These are phyloP conservation scores for Conops quadrifasciatus DNA, from an alignment of 2,888 invertebrate genomes.

Conservation along the genomic window DNA sequence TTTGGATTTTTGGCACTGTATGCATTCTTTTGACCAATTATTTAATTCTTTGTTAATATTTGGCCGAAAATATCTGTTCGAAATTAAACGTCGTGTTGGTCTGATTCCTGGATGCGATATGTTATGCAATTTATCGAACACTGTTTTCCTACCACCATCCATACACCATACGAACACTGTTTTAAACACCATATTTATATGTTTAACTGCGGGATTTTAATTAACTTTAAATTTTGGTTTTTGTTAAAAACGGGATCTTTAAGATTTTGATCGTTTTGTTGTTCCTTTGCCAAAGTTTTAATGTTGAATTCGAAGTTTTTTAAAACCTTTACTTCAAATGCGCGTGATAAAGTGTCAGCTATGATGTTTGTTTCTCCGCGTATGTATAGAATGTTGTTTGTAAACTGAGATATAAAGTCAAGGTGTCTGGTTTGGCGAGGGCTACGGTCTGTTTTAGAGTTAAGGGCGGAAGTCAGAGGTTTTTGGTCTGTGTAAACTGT, in stretches of 20 bases:
- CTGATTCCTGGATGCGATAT: background rate
- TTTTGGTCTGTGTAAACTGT: constrained; percentile 6
- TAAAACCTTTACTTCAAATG: background rate
- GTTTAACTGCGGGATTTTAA: background rate
- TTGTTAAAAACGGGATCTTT: background rate
- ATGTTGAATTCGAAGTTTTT: background rate
- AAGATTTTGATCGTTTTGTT: background rate
- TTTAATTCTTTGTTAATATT: background rate
- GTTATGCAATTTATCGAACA: too few relatives aligned
- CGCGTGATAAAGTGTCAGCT: background rate
- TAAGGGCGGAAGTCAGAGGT: background rate
- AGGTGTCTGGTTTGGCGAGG: constrained; percentile 3
- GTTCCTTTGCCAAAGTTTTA: background rate
- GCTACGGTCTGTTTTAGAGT: constrained; percentile 3
- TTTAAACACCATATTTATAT: constrained; percentile 1
- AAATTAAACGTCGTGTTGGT: background rate
- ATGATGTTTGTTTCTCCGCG: background rate
- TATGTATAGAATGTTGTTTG: background rate
- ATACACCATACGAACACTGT: too few relatives aligned
- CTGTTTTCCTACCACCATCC: too few relatives aligned
- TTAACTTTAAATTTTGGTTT: background rate
- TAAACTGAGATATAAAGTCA: background rate
- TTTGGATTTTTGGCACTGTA: background rate
- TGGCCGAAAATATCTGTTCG: background rate
- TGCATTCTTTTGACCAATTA: background rate